These are phyloP conservation scores for Parnassius apollo DNA, from an alignment of 2,888 invertebrate species.

Conservation along the genomic window DNA sequence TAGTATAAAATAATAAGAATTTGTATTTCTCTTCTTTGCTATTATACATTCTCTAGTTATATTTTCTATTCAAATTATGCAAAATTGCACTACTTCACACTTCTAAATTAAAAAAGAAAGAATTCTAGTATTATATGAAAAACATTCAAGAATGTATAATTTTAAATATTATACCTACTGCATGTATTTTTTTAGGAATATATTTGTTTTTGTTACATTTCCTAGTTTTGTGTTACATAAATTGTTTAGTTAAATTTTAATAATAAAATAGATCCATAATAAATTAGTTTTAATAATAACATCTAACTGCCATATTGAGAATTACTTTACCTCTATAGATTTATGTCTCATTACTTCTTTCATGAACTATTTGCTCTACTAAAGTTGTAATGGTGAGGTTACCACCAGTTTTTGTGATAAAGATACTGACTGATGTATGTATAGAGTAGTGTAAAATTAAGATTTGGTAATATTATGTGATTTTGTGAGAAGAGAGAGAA, in stretches of 20 bases:
- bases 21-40: slow-evolving; percentile 6
- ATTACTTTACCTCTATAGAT: slow-evolving; percentile 6
- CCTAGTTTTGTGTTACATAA: slow-evolving; percentile 17
- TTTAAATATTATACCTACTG: too few species aligned
- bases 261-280: slow-evolving; percentile 3
- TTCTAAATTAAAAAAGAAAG: too few species aligned
- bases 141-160: too few species aligned
- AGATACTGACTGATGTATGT: slow-evolving; percentile 63
- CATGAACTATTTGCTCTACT: slow-evolving; percentile 4
- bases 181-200: too few species aligned
- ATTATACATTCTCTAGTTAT: not conserved
- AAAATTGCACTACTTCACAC: too few species aligned
- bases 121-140: too few species aligned
- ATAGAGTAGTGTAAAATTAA: slow-evolving; percentile 43
- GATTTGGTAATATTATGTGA: slow-evolving; percentile 37
- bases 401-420: slow-evolving; percentile 53
- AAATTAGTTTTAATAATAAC: slow-evolving; percentile 15
- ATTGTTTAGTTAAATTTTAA: slow-evolving; percentile 7
- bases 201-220: slow-evolving; percentile 5
- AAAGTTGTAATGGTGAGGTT: slow-evolving; percentile 30
- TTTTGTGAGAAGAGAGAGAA: slow-evolving; percentile 51
- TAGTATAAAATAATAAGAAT: not conserved
- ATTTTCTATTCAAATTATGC: too few species aligned
- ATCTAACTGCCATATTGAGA: slow-evolving; percentile 24
- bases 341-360: slow-evolving; percentile 3